Conservation (phyloP, 2,888 invertebrate species). For the Watsonalla cultraria region DNA sequence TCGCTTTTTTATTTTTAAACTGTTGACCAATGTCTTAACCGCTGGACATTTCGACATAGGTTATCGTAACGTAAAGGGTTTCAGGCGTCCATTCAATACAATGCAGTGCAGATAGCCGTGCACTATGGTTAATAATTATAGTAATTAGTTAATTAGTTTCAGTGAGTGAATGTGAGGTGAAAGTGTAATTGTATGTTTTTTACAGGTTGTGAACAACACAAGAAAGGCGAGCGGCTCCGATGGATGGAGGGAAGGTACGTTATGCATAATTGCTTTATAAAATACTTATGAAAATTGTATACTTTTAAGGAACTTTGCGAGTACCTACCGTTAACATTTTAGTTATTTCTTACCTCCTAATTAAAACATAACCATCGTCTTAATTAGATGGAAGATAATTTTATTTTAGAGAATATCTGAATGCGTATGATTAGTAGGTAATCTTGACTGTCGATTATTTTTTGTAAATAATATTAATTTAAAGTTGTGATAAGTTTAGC, state of each 20-base stretch:
- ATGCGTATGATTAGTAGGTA: no score
- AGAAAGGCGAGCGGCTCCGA: conserved; percentile 78
- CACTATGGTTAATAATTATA: conserved; percentile 53
- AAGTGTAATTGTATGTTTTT: conserved; percentile 36
- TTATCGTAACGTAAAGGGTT: conserved; percentile 46
- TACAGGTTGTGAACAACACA: conserved; percentile 84
- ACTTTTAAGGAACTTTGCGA: no score
- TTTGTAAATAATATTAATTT: no score
- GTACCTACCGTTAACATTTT: no score
- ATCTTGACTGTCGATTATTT: no score
- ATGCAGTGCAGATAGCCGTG: conserved; percentile 42
- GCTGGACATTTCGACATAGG: conserved; percentile 61
- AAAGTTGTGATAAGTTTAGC: no score
- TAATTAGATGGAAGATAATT: no score
- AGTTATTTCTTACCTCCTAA: background rate
- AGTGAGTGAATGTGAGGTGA: conserved; percentile 29
- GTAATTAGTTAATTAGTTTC: conserved; percentile 17
- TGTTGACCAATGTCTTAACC: conserved; percentile 47
- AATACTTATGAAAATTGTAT: no score
- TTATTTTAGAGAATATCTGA: no score
- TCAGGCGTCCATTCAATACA: conserved; percentile 14
- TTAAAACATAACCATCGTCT: background rate
- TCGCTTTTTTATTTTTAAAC: conserved; percentile 48
- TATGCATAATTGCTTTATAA: background rate
- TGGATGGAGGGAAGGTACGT: conserved; percentile 74